A percentile compares a stretch with the other conserved stretches of the same genome.
Conservation (phyloP, 1,140 invertebrate species). For the Oreohelix idahoensis region DNA sequence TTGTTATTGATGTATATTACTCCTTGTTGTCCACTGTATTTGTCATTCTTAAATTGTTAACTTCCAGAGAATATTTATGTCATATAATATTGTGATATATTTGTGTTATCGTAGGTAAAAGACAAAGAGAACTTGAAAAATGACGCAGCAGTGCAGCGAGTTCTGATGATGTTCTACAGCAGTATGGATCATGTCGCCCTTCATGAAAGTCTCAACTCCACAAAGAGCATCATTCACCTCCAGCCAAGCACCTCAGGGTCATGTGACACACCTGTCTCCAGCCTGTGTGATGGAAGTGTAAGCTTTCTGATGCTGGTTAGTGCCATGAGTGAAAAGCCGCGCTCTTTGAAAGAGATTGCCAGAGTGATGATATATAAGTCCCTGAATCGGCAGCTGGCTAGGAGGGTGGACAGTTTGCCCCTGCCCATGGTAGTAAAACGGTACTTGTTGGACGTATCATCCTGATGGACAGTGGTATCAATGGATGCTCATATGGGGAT, state of each 20-base stretch:
- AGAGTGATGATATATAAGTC: conserved; percentile 68
- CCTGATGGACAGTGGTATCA: conserved; percentile 3
- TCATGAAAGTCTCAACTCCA: conserved; percentile 62
- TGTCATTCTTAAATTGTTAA: no score
- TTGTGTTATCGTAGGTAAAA: no score
- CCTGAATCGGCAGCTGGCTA: conserved; percentile 56
- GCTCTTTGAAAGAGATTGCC: conserved; percentile 63
- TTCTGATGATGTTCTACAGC: conserved; percentile 68
- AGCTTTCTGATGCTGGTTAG: conserved; percentile 55
- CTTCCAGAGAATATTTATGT: no score
- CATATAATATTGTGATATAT: no score
- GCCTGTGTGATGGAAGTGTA: conserved; percentile 43
- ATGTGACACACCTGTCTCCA: neutral
- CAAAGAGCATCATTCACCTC: conserved; percentile 60
- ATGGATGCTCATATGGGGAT: no score
- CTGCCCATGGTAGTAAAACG: conserved; percentile 61
- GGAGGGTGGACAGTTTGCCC: conserved; percentile 57
- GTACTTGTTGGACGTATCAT: conserved; percentile 62
- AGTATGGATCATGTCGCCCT: conserved; percentile 66
- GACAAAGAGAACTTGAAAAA: conserved; percentile 50
- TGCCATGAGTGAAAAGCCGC: conserved; percentile 59
- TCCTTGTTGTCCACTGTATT: no score
- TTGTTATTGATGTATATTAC: no score
- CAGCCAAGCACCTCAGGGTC: neutral
- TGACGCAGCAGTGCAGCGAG: conserved; percentile 53